Conservation (phyloP, 2,888 invertebrate genomes). For the Metopia argyrocephala region DNA sequence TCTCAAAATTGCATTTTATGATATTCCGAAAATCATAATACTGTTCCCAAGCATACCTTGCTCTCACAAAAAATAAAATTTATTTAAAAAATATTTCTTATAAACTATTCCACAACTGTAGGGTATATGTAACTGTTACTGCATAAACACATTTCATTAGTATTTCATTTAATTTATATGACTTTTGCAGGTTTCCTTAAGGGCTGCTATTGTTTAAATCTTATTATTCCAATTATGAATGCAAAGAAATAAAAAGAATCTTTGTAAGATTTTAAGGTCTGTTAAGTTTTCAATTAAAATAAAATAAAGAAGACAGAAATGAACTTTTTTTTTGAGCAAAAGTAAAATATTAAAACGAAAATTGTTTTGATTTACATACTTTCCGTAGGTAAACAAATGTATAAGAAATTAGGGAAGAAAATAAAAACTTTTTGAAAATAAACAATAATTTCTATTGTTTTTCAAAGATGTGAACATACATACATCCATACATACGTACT, state of each 20-base stretch:
- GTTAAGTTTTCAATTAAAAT: background rate
- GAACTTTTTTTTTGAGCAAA: background rate
- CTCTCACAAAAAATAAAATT: no score
- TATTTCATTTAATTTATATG: constrained; percentile 3
- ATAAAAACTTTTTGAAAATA: background rate
- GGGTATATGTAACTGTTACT: background rate
- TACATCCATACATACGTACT: no score
- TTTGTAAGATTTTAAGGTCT: constrained; percentile 3
- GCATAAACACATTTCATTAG: background rate
- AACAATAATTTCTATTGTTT: constrained; percentile 11
- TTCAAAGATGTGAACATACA: background rate
- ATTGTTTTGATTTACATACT: constrained; percentile 6
- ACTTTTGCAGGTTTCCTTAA: constrained; percentile 25
- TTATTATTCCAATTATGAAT: constrained; percentile 23
- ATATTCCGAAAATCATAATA: no score
- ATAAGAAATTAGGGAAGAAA: background rate
- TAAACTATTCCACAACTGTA: no score
- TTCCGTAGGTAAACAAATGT: background rate
- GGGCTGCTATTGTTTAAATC: background rate
- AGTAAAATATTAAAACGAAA: background rate
- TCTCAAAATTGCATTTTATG: no score
- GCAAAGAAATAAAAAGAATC: background rate
- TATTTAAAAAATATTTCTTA: no score
- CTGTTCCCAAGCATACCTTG: no score
- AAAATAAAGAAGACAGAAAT: background rate